Percentiles rank a stretch among this genome's conserved stretches.
Evolutionary conservation across 2,888 invertebrate genomes (phyloP).

Genomic region (Plagiodera versicolora): DNA sequence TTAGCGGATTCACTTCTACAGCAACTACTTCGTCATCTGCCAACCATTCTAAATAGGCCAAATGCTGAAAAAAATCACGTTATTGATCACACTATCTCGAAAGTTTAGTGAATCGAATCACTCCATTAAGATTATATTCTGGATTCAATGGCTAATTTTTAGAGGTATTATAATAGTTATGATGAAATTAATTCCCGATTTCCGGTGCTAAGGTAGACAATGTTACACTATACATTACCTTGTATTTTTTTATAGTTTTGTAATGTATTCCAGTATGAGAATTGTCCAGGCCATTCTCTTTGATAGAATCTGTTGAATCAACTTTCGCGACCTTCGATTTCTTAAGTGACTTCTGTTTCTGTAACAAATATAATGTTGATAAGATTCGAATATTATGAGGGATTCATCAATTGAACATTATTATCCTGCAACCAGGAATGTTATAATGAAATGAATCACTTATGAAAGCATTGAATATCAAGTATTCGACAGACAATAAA

Average conservation of each 20-base stretch:
- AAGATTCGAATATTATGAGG: too few relatives aligned
- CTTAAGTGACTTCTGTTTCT: neutral
- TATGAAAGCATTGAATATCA: too few relatives aligned
- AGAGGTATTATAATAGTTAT: too few relatives aligned
- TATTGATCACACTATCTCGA: neutral
- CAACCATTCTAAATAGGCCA: constrained; percentile 72
- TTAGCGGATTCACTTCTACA: constrained; percentile 73
- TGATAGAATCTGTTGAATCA: constrained; percentile 32
- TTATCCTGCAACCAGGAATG: too few relatives aligned
- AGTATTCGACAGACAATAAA: too few relatives aligned
- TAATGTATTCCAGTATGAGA: constrained; percentile 13
- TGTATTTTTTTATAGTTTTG: constrained; percentile 48
- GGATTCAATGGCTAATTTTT: too few relatives aligned
- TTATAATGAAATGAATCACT: too few relatives aligned
- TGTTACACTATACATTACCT: constrained; percentile 48
- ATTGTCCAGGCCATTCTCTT: neutral
- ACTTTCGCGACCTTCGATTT: constrained; percentile 52
- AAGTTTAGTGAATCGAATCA: neutral
- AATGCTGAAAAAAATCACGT: constrained; percentile 62
- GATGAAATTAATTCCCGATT: too few relatives aligned
- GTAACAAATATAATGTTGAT: too few relatives aligned
- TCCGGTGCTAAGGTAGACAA: too few relatives aligned
- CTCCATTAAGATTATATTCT: too few relatives aligned
- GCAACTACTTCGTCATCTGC: constrained; percentile 71
- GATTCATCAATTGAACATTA: too few relatives aligned